phyloP scores from a whole-genome alignment of 2,888 invertebrate species.

The Dynastes tityus region DNA sequence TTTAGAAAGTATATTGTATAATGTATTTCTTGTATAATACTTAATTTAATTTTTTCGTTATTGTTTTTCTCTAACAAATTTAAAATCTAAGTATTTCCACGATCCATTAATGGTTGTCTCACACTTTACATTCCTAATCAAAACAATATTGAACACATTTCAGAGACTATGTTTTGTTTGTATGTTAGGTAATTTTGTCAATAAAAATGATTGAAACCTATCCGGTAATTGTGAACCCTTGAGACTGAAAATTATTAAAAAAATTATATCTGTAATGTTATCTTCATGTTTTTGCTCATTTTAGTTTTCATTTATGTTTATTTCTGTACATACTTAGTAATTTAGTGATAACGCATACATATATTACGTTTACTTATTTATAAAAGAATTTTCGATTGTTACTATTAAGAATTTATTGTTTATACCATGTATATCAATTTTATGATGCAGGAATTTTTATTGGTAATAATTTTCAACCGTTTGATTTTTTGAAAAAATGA shows the following conservation, averaged over 20 bases:
- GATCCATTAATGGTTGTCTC: not conserved
- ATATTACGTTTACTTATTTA: too few relatives aligned
- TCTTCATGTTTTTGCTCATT: conserved; percentile 34
- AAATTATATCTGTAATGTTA: conserved; percentile 12
- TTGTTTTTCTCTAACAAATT: too few relatives aligned
- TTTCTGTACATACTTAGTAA: conserved; percentile 10
- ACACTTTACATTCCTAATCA: conserved; percentile 33
- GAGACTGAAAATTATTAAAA: conserved; percentile 47
- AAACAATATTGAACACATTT: conserved; percentile 20
- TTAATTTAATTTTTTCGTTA: too few relatives aligned
- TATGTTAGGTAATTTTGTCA: conserved; percentile 26
- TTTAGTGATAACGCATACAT: not conserved
- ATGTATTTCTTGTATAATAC: too few relatives aligned
- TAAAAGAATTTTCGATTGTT: too few relatives aligned
- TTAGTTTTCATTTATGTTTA: conserved; percentile 9
- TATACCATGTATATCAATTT: too few relatives aligned
- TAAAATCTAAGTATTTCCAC: too few relatives aligned
- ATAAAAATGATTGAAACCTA: conserved; percentile 25
- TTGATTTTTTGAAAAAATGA: not conserved
- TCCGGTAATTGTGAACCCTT: conserved; percentile 47
- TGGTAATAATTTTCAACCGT: too few relatives aligned
- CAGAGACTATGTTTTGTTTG: conserved; percentile 26
- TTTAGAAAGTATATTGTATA: too few relatives aligned
- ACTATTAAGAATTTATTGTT: too few relatives aligned
- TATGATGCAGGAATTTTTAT: too few relatives aligned